A percentile compares a stretch with the other conserved stretches of the same genome.
Conservation (phyloP, 2,797 vertebrate genomes). For the Sylvia borin region DNA sequence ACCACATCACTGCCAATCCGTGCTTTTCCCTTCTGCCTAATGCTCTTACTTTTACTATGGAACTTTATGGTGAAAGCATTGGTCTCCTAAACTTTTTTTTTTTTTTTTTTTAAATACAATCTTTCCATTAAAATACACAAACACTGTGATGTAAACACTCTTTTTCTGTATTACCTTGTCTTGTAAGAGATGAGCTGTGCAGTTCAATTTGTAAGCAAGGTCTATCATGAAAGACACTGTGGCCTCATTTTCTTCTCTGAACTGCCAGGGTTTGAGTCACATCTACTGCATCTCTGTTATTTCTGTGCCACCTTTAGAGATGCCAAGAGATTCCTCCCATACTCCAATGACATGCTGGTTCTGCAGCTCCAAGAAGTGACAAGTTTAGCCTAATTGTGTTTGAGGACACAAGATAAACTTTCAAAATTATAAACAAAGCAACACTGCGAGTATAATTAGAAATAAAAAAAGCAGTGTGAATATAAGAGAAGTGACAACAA, state of each 20-base stretch:
- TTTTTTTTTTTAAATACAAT: not conserved
- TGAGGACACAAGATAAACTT: not conserved
- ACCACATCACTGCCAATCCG: not conserved
- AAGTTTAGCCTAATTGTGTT: not conserved
- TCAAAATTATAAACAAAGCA: slow-evolving; percentile 19
- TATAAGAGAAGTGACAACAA: not conserved
- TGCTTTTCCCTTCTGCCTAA: not conserved
- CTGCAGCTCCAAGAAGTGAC: not conserved
- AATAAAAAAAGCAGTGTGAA: not conserved
- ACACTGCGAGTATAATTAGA: not conserved
- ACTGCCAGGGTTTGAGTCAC: not conserved
- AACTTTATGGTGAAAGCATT: not conserved
- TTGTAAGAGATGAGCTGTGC: not conserved
- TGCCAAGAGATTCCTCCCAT: not conserved
- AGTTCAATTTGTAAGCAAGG: not conserved
- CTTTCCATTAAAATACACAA: not conserved
- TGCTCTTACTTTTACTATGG: not conserved
- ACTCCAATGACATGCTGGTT: not conserved
- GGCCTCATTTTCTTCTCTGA: not conserved
- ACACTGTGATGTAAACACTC: not conserved
- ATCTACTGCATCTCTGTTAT: not conserved
- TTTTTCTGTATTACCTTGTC: not conserved
- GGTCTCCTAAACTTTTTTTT: not conserved
- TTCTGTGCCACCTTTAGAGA: not conserved
- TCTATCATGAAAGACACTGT: not conserved